Conservation (phyloP, 2,888 invertebrate species). For the Acholoe squamosa region DNA sequence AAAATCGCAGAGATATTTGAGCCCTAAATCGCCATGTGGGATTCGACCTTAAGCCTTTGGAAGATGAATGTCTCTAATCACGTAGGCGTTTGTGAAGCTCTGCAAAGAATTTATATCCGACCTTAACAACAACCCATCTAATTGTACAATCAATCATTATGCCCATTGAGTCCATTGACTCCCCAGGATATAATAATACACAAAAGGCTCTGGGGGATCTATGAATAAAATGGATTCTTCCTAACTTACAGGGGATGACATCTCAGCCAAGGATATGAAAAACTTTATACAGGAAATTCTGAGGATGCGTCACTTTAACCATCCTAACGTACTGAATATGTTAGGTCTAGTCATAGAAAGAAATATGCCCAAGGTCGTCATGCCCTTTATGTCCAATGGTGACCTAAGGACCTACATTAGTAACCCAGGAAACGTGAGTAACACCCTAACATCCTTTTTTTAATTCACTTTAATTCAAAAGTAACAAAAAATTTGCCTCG, state of each 20-base stretch:
- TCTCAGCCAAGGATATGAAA: constrained; percentile 75
- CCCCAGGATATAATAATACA: too few species aligned
- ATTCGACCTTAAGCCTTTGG: too few species aligned
- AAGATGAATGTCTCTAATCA: too few species aligned
- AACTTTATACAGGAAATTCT: constrained; percentile 84
- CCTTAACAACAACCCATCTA: not conserved
- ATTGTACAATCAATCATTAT: not conserved
- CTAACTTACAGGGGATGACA: constrained; percentile 73
- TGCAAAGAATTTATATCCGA: too few species aligned
- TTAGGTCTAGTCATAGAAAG: constrained; percentile 84
- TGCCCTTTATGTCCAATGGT: constrained; percentile 85
- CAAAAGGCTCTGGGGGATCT: too few species aligned
- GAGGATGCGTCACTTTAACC: constrained; percentile 85
- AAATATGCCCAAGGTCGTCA: constrained; percentile 84
- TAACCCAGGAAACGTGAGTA: constrained; percentile 81
- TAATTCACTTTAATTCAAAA: not conserved
- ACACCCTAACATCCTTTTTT: not conserved
- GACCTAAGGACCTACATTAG: constrained; percentile 83
- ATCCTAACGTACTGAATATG: constrained; percentile 84
- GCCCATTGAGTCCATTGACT: not conserved
- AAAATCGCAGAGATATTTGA: too few species aligned
- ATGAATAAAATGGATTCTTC: not conserved
- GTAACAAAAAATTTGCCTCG: not conserved
- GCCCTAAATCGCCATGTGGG: too few species aligned
- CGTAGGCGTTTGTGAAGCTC: too few species aligned